Base-by-base conservation (phyloP, 1,140 invertebrate genomes). In the Parasteatoda tepidariorum region DNA sequence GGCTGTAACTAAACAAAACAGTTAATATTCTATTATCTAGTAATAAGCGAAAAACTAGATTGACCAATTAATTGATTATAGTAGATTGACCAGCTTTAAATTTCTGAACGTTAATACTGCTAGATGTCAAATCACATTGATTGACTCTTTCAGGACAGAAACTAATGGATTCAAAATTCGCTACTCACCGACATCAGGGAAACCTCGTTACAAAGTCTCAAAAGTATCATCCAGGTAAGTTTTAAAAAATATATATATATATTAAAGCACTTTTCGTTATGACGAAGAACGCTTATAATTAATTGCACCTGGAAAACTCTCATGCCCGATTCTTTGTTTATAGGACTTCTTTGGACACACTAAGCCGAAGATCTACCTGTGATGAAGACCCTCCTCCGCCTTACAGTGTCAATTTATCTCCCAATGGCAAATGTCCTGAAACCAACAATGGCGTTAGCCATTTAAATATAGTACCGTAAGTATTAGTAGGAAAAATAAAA, bases 131-230 rank as follows among this genome's bases (percentile, higher is more conserved):
- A 3, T 31, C 18, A 48, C 24, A 11, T n/a, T 22, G n/a, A n/a
- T 57, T 30, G 28, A 0, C 28, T 48, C 18, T 75, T 31, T 30
- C 61, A 86, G 85, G 30, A 81, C 83, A 24, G 85, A 86, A n/a
- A 85, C 41, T 41, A 30, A 71, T 54, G 34, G 85, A 7, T 84
- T 84, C 55, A 85, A 85, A 64, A 83, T 86, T 38, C 68, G 83
- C 7, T 85, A 86, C 54, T 85, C 84, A 26, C 85, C 85, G 13
- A 24, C 76, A 11, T 64, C 83, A 4, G 84, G 85, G 1, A 54
- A 70, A 55, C 66, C 83, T n/a, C 31, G 79, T 22, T 70, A 75
- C 30, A 75, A 83, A 30, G 57, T 86, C 6, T 64, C 59, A 2
- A 74, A 59, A 9, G 54, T 55, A 11, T 57, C 66, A 18, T 61